phyloP scores from a whole-genome alignment of 2,888 invertebrate genomes.

The Schizotus pectinicornis region DNA sequence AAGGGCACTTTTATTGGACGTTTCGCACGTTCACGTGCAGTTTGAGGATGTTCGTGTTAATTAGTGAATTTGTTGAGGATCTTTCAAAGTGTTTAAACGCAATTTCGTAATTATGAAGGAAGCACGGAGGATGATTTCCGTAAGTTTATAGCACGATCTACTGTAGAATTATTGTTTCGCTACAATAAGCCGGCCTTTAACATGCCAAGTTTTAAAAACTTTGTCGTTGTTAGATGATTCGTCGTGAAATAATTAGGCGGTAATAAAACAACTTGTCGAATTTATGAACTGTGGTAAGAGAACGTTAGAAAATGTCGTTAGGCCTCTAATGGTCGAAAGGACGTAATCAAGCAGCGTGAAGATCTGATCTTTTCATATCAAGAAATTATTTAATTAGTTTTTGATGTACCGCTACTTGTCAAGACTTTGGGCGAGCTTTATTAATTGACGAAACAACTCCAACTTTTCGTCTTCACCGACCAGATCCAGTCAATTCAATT shows the following conservation, averaged over 20 bases:
- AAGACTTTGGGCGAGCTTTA: slow-evolving; percentile 6
- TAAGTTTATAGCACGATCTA: slow-evolving; percentile 31
- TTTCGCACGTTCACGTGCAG: neutral
- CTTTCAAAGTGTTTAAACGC: slow-evolving; percentile 7
- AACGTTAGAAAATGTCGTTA: no score
- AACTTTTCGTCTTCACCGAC: slow-evolving; percentile 2
- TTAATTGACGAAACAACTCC: slow-evolving; percentile 15
- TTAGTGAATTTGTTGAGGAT: slow-evolving; percentile 22
- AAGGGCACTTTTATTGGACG: slow-evolving; percentile 12
- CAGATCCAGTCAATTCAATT: slow-evolving; percentile 6
- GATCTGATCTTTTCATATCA: slow-evolving; percentile 4
- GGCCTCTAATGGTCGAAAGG: neutral
- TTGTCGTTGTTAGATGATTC: no score
- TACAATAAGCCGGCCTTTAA: slow-evolving; percentile 5
- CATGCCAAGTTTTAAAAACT: slow-evolving; percentile 1
- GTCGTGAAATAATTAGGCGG: no score
- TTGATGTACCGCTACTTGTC: slow-evolving; percentile 9
- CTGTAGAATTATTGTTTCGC: slow-evolving; percentile 6
- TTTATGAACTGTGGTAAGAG: slow-evolving; percentile 6
- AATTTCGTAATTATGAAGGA: slow-evolving; percentile 34
- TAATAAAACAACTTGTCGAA: neutral
- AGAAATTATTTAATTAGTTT: slow-evolving; percentile 15
- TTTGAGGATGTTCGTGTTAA: slow-evolving; percentile 14
- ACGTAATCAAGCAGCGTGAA: slow-evolving; percentile 10
- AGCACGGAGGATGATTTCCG: slow-evolving; percentile 38